Base-by-base conservation (phyloP, 2,797 vertebrate species). In the Selene dorsalis region DNA sequence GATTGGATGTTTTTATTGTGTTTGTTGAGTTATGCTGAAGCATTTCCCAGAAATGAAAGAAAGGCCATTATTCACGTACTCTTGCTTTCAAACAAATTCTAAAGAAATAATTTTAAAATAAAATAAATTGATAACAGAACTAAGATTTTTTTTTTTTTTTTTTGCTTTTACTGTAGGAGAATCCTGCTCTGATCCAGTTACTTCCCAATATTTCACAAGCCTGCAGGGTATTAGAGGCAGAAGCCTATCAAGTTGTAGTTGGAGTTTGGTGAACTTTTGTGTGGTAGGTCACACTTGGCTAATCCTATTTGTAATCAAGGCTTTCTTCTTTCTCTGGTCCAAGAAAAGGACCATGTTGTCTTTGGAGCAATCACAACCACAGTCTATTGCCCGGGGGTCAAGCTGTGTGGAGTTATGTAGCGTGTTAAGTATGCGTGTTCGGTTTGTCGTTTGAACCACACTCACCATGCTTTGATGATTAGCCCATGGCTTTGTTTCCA, bases 381-480 rank as follows among this genome's bases (percentile, higher is more conserved):
- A 75, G 55, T 73, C 41, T 45, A 17, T 70, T 10, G 81, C 85
- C 84, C 13, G 20, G 26, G 60, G 88, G 86, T 90, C 89, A 84
- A 90, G 79, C 78, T 90, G 88, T 81, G 67, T 93, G 83, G 84
- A 92, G 84, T 90, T 91, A 93, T 92, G 94, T 94, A 88, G 89
- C 67, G 58, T 95, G 91, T 83, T 90, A 87, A 88, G 88, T 92
- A 89, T 78, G 79, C 69, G 83, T 90, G 91, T 93, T 94, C 92
- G 89, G 89, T 93, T 94, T 94, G 93, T 93, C 86, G 93, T 92
- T 93, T 94, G 91, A 95, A 91, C 94, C 85, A 28, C 83, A 63
- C 87, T 91, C 68, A n/a, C 74, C 81, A 73, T 80, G 93, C 94
- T 95, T 96, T 96, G 89, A 95, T 94, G 92, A 82, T 90, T 85